Base-by-base conservation (phyloP, 1,140 invertebrate genomes). In the Drosophila serrata region DNA sequence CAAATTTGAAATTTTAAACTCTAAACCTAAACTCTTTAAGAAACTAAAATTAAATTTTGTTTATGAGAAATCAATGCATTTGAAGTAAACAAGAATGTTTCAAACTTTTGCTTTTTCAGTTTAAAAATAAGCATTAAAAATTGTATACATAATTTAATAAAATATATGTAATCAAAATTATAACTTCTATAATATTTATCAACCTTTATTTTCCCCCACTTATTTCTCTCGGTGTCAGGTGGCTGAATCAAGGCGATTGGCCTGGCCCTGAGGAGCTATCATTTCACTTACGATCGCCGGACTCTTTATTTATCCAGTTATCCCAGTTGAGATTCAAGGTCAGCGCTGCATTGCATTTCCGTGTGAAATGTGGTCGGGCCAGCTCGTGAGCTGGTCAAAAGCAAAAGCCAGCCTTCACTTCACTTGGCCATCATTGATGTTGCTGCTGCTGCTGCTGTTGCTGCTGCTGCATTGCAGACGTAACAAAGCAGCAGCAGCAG, bases 301-400 rank as follows among this genome's bases (percentile, higher is more conserved):
- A 42, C 43, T 29, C 43, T 29, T 59, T 60, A 73, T 63, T 62
- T 80, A 74, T 67, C 62, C 80, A 78, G 74, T 76, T 87, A 63
- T 74, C 73, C 73, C 74, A 51, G 65, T 74, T 33, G 29, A 79
- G 62, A 87, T 88, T 87, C 84, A 87, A 87, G 84, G 84, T 87
- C 80, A 87, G 60, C 19, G 42, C 45, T 67, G 35, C 64, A 49
- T 22, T 70, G 84, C 80, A 88, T 88, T 87, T 88, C 84, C 84
- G 84, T 88, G 67, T 82, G 72, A 87, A 86, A 80, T 80, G 84
- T 78, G 65, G 84, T 80, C 73, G 64, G 68, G 58, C 62, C 49
- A 87, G 79, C 63, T 79, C 29, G 43, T 56, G 57, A 37, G 48
- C 58, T 31, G 45, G 43, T 51, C 43, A 37, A 43, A 65, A 58